phyloP scores from a whole-genome alignment of 2,113 vertebrate species.

The Brienomyrus longianalis region DNA sequence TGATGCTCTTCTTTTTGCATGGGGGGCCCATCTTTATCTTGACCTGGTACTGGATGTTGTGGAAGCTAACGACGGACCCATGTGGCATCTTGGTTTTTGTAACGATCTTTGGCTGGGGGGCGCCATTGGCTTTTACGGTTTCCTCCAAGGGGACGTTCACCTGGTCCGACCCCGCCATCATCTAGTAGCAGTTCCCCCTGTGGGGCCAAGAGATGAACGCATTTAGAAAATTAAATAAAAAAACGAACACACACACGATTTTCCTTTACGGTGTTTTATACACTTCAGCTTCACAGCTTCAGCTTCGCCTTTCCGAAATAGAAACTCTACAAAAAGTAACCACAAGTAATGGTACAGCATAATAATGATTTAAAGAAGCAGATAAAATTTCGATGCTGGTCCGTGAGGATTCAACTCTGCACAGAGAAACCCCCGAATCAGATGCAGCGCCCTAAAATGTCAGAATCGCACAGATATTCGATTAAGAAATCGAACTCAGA shows the following conservation, averaged over 20 bases:
- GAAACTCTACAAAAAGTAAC: background rate
- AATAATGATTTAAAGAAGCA: background rate
- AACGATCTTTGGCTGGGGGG: slow-evolving; percentile 20
- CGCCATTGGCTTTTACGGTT: slow-evolving; percentile 41
- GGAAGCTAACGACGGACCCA: slow-evolving; percentile 63
- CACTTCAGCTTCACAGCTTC: background rate
- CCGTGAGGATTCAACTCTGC: background rate
- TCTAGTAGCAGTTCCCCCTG: slow-evolving; percentile 5
- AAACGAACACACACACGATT: background rate
- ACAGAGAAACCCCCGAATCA: background rate
- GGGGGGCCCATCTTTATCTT: slow-evolving; percentile 39
- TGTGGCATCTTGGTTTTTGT: background rate
- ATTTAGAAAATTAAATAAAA: background rate
- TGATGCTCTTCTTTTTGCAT: slow-evolving; percentile 35
- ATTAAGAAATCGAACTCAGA: background rate
- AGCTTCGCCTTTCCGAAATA: background rate
- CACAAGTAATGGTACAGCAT: background rate
- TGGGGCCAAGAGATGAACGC: background rate
- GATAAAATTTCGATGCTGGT: background rate
- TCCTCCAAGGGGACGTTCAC: slow-evolving; percentile 48
- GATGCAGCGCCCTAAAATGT: background rate
- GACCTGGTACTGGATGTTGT: slow-evolving; percentile 58
- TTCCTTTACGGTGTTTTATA: background rate
- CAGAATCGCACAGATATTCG: background rate
- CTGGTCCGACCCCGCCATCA: slow-evolving; percentile 42